Conservation (phyloP, 1,140 invertebrate genomes). For the Ericerus pela region DNA sequence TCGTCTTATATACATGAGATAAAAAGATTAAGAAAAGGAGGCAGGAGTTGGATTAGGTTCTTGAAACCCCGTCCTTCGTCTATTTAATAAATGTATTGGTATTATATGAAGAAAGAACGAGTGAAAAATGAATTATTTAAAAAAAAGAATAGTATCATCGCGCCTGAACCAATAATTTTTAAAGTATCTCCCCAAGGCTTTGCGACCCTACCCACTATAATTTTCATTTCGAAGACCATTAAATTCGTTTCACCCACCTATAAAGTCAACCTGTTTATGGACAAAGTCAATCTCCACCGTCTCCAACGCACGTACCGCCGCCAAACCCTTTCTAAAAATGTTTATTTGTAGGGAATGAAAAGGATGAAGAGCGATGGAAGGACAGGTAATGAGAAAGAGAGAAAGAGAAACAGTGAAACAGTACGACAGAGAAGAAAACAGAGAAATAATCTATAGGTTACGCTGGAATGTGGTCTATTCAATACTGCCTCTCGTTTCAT, state of each 20-base stretch:
- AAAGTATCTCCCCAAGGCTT: neutral
- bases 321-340: constrained; percentile 9
- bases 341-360: no score
- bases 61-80: no score
- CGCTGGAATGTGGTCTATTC: constrained; percentile 5
- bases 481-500: neutral
- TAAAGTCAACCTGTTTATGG: neutral
- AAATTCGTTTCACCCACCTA: constrained; percentile 11
- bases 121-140: no score
- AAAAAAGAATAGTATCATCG: no score
- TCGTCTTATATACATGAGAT: no score
- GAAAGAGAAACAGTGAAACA: neutral
- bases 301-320: neutral
- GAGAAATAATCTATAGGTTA: no score
- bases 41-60: no score
- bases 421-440: neutral
- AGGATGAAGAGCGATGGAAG: neutral
- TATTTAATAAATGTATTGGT: no score
- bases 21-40: no score
- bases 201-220: constrained; percentile 1
- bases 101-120: no score
- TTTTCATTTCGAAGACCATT: neutral
- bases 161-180: neutral
- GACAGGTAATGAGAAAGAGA: no score
- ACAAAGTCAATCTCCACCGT: neutral